Conservation (phyloP, 2,113 vertebrate genomes). For the Phyllopteryx taeniolatus region DNA sequence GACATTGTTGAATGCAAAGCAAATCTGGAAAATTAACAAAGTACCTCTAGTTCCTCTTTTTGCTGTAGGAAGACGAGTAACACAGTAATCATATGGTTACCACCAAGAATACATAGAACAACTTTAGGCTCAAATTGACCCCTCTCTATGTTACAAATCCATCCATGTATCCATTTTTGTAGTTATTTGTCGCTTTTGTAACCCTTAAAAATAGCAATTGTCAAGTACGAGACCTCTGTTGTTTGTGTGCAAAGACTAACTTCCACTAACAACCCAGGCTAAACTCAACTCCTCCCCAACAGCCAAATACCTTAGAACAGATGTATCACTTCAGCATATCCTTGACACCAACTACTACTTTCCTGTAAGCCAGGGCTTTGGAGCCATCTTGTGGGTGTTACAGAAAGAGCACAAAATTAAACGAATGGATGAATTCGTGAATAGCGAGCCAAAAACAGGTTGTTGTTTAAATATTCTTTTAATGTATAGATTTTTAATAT, state of each 20-base stretch:
- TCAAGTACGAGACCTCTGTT: too few species aligned
- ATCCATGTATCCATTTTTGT: too few species aligned
- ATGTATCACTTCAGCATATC: background rate
- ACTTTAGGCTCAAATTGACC: too few species aligned
- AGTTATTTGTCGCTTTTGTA: too few species aligned
- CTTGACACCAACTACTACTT: background rate
- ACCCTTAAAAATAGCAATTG: too few species aligned
- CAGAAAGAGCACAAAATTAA: background rate
- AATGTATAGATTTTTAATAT: too few species aligned
- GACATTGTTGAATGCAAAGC: background rate
- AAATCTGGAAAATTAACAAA: background rate
- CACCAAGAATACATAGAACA: too few species aligned
- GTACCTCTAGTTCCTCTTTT: background rate
- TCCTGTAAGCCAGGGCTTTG: background rate
- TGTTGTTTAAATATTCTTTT: too few species aligned
- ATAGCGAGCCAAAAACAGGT: too few species aligned
- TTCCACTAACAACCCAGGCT: background rate
- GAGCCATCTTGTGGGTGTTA: background rate
- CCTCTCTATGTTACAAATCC: too few species aligned
- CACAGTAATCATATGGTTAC: too few species aligned
- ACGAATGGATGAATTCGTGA: background rate
- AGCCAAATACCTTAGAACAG: background rate
- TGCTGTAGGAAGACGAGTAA: background rate
- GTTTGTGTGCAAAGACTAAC: too few species aligned
- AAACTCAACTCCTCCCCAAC: background rate